Evolutionary conservation across 1,140 invertebrate genomes (phyloP).

Genomic region (Dendrolimus punctatus): DNA sequence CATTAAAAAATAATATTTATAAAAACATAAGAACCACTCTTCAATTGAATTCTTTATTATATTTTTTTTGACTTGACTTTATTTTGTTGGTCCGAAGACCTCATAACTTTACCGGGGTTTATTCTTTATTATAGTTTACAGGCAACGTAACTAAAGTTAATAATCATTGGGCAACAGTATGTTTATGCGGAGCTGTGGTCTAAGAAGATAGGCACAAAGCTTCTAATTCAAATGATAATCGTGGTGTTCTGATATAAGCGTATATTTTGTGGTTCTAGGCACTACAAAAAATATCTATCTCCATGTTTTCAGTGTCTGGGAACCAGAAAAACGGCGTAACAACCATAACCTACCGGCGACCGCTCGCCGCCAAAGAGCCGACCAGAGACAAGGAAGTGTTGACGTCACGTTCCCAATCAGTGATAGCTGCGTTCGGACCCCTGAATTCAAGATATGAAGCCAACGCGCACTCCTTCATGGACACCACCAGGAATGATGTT

Average conservation of each 20-base stretch:
- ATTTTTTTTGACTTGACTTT: too few relatives aligned
- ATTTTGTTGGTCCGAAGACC: too few relatives aligned
- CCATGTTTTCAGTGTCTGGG: conserved; percentile 73
- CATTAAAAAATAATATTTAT: too few relatives aligned
- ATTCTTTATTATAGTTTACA: too few relatives aligned
- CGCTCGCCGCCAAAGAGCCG: conserved; percentile 82
- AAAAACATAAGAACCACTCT: too few relatives aligned
- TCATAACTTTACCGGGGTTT: too few relatives aligned
- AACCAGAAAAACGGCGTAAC: conserved; percentile 86
- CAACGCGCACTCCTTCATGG: conserved; percentile 83
- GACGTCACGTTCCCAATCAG: conserved; percentile 76
- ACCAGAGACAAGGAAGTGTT: conserved; percentile 81
- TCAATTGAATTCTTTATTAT: too few relatives aligned
- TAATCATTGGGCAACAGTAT: too few relatives aligned
- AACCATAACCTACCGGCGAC: conserved; percentile 84
- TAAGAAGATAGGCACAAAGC: too few relatives aligned
- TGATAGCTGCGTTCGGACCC: conserved; percentile 92
- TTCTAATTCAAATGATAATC: too few relatives aligned
- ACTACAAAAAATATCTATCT: not conserved
- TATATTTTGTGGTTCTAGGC: not conserved
- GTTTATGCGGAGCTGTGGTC: too few relatives aligned
- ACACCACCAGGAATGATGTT: conserved; percentile 82
- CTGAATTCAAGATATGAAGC: conserved; percentile 86
- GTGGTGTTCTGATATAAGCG: not conserved
- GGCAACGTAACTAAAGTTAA: too few relatives aligned